Evolutionary conservation across 2,888 invertebrate genomes (phyloP).

Genomic region (Euphydryas editha): DNA sequence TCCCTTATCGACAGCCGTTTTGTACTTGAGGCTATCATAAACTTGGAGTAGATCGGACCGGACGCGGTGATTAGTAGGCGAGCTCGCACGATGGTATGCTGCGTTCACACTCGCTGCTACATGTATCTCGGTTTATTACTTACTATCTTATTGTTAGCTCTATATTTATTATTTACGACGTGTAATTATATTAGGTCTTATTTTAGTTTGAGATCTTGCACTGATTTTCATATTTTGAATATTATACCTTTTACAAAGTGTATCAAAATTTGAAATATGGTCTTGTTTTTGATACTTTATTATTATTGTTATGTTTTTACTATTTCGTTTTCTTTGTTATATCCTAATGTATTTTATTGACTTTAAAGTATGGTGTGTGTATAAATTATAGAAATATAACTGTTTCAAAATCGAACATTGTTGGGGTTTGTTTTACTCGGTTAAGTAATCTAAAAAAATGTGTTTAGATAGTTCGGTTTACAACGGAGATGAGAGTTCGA

Average conservation of each 20-base stretch:
- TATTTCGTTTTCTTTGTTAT: not conserved
- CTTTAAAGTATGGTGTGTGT: not conserved
- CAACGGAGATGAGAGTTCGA: conserved; percentile 31
- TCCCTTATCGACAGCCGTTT: conserved; percentile 32
- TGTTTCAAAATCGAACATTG: not conserved
- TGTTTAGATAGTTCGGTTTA: conserved; percentile 23
- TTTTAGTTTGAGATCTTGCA: not conserved
- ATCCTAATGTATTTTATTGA: not conserved
- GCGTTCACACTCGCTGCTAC: conserved; percentile 5
- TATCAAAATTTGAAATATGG: not conserved
- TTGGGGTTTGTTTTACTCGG: not conserved
- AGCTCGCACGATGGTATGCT: conserved; percentile 7
- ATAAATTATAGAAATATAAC: not conserved
- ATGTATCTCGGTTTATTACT: conserved; percentile 24
- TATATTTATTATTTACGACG: conserved; percentile 9
- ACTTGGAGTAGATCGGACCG: conserved; percentile 34
- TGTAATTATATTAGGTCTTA: not conserved
- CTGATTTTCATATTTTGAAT: not conserved
- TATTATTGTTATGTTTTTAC: no score
- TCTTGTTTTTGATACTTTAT: no score
- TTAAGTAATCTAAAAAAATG: conserved; percentile 1
- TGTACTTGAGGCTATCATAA: conserved; percentile 36
- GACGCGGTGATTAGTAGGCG: conserved; percentile 21
- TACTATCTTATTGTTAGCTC: conserved; percentile 15
- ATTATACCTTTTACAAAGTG: not conserved